phyloP scores from a whole-genome alignment of 2,113 vertebrate species.

The Dromiciops gliroides region DNA sequence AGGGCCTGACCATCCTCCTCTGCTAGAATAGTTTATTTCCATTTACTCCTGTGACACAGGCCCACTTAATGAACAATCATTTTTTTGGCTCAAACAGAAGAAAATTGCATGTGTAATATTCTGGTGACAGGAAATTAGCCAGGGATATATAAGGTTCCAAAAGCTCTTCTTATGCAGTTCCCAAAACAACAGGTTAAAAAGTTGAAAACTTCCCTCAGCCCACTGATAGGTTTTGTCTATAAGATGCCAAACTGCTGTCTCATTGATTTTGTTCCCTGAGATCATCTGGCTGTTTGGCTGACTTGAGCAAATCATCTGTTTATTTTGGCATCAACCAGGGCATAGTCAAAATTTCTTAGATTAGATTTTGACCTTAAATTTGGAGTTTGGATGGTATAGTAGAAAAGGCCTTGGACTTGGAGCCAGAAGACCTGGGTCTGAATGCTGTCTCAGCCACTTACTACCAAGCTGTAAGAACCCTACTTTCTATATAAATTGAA shows the following conservation, averaged over 20 bases:
- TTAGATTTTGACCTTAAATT: conserved; percentile 39
- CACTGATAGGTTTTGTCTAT: background rate
- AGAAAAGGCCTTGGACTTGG: background rate
- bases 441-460: background rate
- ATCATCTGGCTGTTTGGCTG: background rate
- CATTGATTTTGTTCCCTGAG: conserved; percentile 24
- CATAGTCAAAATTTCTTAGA: conserved; percentile 16
- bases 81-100: background rate
- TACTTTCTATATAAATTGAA: background rate
- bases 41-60: background rate
- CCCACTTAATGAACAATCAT: background rate
- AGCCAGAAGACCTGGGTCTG: background rate
- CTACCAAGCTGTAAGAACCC: background rate
- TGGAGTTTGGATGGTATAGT: conserved; percentile 9
- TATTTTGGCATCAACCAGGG: background rate
- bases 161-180: conserved; percentile 30
- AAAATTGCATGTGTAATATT: background rate
- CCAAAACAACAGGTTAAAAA: conserved; percentile 13
- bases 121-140: conserved; percentile 7
- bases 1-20: background rate
- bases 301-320: conserved; percentile 21
- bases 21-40: background rate
- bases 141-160: background rate
- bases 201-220: conserved; percentile 29
- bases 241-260: conserved; percentile 11